Percentiles rank a stretch among this genome's conserved stretches.
Conservation (phyloP, 2,113 vertebrate genomes). For the Xyrauchen texanus region DNA sequence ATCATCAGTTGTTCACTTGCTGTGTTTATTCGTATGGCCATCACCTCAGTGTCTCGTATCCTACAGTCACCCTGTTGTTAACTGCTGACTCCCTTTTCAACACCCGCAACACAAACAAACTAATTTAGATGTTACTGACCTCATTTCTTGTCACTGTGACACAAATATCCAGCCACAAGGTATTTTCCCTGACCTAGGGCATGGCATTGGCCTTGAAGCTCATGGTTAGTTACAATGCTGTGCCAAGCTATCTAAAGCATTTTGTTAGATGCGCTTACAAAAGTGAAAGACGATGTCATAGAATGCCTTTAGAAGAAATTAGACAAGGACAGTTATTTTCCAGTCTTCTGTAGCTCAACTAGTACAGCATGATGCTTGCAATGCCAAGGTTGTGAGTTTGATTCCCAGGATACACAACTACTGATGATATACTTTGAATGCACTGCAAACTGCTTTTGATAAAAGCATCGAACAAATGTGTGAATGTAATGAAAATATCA, state of each 20-base stretch:
- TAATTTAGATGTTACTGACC: slow-evolving; percentile 16
- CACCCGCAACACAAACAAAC: slow-evolving; percentile 4
- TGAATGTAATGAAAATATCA: not conserved
- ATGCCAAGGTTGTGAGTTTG: not conserved
- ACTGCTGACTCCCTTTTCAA: slow-evolving; percentile 1
- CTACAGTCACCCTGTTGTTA: not conserved
- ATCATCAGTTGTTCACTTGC: too few species aligned
- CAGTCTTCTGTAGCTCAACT: slow-evolving; percentile 21
- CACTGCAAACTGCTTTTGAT: too few species aligned
- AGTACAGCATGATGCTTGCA: too few species aligned
- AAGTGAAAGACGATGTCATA: slow-evolving; percentile 48
- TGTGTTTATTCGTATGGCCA: not conserved
- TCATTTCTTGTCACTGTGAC: slow-evolving; percentile 23
- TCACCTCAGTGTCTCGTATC: not conserved
- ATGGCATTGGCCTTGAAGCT: slow-evolving; percentile 25
- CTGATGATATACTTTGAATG: not conserved
- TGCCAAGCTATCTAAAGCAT: slow-evolving; percentile 17
- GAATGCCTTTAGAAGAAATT: slow-evolving; percentile 51
- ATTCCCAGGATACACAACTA: too few species aligned
- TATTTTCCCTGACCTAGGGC: slow-evolving; percentile 34
- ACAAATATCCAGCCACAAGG: slow-evolving; percentile 24
- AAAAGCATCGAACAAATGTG: too few species aligned
- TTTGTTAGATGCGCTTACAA: not conserved
- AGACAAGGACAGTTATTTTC: slow-evolving; percentile 17
- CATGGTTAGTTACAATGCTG: slow-evolving; percentile 23